Conservation (phyloP, 2,113 vertebrate genomes). For the Gymnocephalus cernua region DNA sequence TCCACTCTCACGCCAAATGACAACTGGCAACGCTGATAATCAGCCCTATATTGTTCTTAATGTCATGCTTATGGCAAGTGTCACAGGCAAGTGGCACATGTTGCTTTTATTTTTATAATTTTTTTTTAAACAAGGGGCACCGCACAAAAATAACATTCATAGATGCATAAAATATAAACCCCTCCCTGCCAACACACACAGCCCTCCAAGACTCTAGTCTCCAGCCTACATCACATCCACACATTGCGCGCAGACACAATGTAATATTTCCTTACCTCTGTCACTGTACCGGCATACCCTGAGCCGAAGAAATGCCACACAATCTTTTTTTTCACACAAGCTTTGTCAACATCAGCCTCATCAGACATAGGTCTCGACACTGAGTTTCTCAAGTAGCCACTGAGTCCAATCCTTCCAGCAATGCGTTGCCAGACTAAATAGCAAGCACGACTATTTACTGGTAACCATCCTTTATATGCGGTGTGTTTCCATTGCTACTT, state of each 20-base stretch:
- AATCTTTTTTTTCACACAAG: slow-evolving; percentile 68
- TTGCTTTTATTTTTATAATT: too few species aligned
- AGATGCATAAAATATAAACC: slow-evolving; percentile 72
- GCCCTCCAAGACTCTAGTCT: slow-evolving; percentile 64
- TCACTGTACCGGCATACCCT: slow-evolving; percentile 78
- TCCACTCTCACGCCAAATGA: slow-evolving; percentile 57
- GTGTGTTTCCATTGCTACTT: slow-evolving; percentile 88
- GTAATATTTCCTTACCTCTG: slow-evolving; percentile 72
- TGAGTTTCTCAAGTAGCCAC: slow-evolving; percentile 79
- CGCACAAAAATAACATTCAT: slow-evolving; percentile 72
- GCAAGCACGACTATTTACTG: slow-evolving; percentile 79
- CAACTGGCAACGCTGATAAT: slow-evolving; percentile 58
- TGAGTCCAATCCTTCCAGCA: slow-evolving; percentile 82
- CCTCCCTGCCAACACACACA: slow-evolving; percentile 62
- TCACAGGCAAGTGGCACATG: slow-evolving; percentile 82
- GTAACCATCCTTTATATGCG: slow-evolving; percentile 82
- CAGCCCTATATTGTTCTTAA: slow-evolving; percentile 65
- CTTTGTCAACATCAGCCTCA: slow-evolving; percentile 78
- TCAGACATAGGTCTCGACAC: slow-evolving; percentile 73
- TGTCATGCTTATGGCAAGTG: slow-evolving; percentile 73
- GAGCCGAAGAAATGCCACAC: slow-evolving; percentile 72
- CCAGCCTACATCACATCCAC: slow-evolving; percentile 61
- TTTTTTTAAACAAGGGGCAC: slow-evolving; percentile 43
- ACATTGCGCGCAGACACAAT: slow-evolving; percentile 74
- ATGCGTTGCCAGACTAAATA: slow-evolving; percentile 73